Base-by-base conservation (phyloP, 1,140 invertebrate species). In the Uloborus diversus region DNA sequence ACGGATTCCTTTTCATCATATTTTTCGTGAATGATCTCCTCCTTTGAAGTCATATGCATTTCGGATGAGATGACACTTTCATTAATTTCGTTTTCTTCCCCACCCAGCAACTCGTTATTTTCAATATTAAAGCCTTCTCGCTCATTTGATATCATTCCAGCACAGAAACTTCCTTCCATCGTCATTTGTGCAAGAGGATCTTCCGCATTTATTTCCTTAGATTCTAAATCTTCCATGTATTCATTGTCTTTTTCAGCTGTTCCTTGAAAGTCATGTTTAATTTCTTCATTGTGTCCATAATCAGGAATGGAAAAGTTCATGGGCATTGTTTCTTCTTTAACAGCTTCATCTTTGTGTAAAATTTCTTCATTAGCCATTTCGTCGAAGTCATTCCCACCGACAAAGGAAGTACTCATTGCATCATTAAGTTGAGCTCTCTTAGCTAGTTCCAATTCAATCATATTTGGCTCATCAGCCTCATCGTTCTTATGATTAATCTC, bases 121-220 rank as follows among this genome's bases (percentile, higher is more conserved):
- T n/a, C n/a, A n/a, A n/a, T n/a, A n/a, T n/a, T n/a, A n/a, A n/a
- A n/a, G n/a, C n/a, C n/a, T n/a, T n/a, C 59, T 53, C 64, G 30
- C n/a, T 62, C 37, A n/a, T 27, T 59, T 9, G 53, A 9, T 1
- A 9, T 37, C 23, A 33, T 35, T 68, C 76, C 76, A 14, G 66
- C 68, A 42, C 79, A 80, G n/a, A 71, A 80, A 47, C 79, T 80
- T 2, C 79, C 79, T 57, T 80, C 79, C 79, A 80, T 80, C 2
- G 79, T 56, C 28, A 68, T n/a, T 20, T 59, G 35, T 14, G 79
- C 79, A 11, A 81, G 28, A 4, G 68, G 37, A 30, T 65, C 62
- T 33, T 75, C 62, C 7, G 69, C 30, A 35, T 27, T 42, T 14
- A 9, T 42, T 56, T 65, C 49, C 2, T 14, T 14, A 5, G 62